These are phyloP conservation scores for Peromyscus californicus DNA, from an alignment of 2,113 vertebrate species.

Conservation along the genomic window DNA sequence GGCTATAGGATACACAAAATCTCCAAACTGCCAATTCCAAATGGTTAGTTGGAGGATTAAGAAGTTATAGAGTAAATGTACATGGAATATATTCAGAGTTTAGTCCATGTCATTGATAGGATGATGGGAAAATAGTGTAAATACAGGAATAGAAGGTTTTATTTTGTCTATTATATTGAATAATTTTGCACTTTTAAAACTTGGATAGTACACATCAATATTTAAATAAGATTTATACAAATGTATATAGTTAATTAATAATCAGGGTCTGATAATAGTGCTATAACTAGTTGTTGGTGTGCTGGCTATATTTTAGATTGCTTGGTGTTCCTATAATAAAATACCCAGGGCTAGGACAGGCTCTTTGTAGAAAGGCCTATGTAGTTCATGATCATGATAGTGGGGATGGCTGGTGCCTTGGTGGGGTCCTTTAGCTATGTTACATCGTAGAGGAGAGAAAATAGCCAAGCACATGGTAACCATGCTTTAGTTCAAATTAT, in stretches of 20 bases:
- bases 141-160: background rate
- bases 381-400: background rate
- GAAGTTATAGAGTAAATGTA: background rate
- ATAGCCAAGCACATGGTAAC: background rate
- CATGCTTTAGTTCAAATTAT: background rate
- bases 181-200: background rate
- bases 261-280: background rate
- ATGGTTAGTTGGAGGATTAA: background rate
- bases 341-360: background rate
- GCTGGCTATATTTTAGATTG: background rate
- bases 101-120: background rate
- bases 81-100: background rate
- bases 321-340: background rate
- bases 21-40: background rate
- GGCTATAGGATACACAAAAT: background rate
- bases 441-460: background rate
- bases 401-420: background rate
- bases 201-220: background rate
- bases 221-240: background rate
- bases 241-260: background rate
- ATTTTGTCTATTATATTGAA: background rate
- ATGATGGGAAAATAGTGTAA: background rate
- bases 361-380: background rate
- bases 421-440: background rate
- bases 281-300: background rate